Evolutionary conservation across 2,797 vertebrate species (phyloP), one percentile per base, ranked within the genome.

Genomic region (Numenius phaeopus): DNA sequence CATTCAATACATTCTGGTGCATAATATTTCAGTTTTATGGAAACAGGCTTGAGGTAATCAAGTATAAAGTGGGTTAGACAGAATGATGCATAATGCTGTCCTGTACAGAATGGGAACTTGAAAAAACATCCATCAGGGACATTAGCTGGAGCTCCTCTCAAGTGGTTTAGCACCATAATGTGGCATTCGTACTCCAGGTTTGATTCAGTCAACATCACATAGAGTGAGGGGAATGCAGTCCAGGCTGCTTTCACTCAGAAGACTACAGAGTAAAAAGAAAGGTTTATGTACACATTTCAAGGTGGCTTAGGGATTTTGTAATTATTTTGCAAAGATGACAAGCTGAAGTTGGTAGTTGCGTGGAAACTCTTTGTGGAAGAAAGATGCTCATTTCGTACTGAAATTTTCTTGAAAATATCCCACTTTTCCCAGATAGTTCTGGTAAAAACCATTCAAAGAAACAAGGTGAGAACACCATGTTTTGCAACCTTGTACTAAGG

Each of bases 1-100:
- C 29, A 69, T 61, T 71, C 52, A 86, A 77, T 62, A 69, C 21
- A 78, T 46, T 50, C 29, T 57, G 49, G 37, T 83, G 46, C 50
- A 47, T 73, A 76, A 80, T 90, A 89, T 71, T 94, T 93, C 85
- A 92, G 82, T 82, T 97, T 94, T 70, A 69, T 73, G 88, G 64
- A 64, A 72, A 91, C n/a, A 95, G 32, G 52, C 22, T 76, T 85
- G 59, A 89, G 86, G 44, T 70, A 93, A 87, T 55, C 73, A 75
- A 42, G 73, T 66, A 49, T 61, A 77, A 92, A 86, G 61, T 54
- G 69, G 27, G 87, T 57, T 83, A 72, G 83, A 62, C 64, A 47
- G 52, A 91, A 83, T 71, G 39, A 52, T 79, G 55, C 59, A 54
- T 94, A 89, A 47, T 40, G 89, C 81, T 88, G 89, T 67, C 46